Evolutionary conservation across 2,797 vertebrate species (phyloP).

Genomic region (Rhincodon typus): DNA sequence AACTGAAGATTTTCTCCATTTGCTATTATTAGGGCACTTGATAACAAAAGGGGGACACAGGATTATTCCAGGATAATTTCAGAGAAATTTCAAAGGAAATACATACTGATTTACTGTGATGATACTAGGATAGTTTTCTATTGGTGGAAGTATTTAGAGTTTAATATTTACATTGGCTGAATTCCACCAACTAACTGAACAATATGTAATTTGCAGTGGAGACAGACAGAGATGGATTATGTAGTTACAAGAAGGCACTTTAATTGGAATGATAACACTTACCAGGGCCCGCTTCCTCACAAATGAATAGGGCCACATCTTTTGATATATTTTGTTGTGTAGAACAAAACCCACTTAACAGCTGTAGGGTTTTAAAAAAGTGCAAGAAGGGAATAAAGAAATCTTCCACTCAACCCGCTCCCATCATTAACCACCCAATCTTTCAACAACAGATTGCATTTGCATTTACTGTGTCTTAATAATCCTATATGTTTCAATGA

Average conservation of each 20-base stretch:
- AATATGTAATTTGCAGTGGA: neutral
- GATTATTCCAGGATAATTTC: neutral
- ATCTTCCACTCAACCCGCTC: neutral
- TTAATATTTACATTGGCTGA: constrained; percentile 19
- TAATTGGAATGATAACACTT: neutral
- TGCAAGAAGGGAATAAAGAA: neutral
- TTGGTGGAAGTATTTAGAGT: neutral
- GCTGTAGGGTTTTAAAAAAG: neutral
- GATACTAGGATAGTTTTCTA: neutral
- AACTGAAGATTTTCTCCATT: neutral
- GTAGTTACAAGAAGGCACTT: neutral
- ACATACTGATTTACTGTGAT: neutral
- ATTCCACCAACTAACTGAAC: neutral
- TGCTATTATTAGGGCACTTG: neutral
- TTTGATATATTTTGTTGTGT: neutral
- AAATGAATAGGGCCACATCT: neutral
- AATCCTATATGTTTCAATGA: too few relatives aligned
- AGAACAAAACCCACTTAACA: neutral
- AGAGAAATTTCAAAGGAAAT: neutral
- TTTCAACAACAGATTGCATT: neutral
- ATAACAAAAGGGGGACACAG: neutral
- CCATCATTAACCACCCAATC: too few relatives aligned
- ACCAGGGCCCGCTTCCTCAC: neutral
- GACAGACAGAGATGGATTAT: neutral
- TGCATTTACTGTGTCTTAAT: neutral